Evolutionary conservation across 92 coral and sea anemone species (phyloP), one percentile per base, ranked within the genome.

Genomic region (Ricordea florida): DNA sequence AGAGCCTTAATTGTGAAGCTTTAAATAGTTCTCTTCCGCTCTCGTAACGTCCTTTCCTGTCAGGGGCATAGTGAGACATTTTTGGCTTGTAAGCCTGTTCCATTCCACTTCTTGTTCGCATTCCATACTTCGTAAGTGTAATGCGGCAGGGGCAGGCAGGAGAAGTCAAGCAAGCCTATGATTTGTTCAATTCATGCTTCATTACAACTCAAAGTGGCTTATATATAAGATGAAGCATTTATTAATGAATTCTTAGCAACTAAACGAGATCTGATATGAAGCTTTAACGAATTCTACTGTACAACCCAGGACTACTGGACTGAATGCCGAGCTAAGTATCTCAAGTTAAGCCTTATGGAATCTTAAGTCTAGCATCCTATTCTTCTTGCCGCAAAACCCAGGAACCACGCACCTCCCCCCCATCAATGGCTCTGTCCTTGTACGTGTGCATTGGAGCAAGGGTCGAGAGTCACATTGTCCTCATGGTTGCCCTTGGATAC

Each of bases 321-420:
- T 42, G 48, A 42, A 42, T 42, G 48, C 48, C 48, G 3, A 42
- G 48, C 48, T 42, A 2, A 4, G 17, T 42, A 42, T 42, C 10
- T 42, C 48, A 42, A 42, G 48, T 65, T 25, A 42, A 65, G 72
- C 29, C 44, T 44, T 44, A 43, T 42, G 37, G 72, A n/a, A 27
- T 27, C 69, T 32, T 16, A 62, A 62, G 57, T 65, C 27, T 43
- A 65, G 72, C 46, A 42, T 23, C 40, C 41, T 65, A 13, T 65
- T 42, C 27, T 42, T 42, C 56, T 33, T 45, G 51, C 25, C 57
- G 57, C 57, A 65, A 65, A 65, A 65, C 57, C 27, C 56, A 24
- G 11, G 33, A 24, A 29, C 56, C 55, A 64, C 72, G 55, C n/a
- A n/a, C n/a, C n/a, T 35, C 38, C 61, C 31, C 61, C 61, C 61